Evolutionary conservation across 1,140 invertebrate genomes (phyloP).

Genomic region (Conopomorpha cramerella): DNA sequence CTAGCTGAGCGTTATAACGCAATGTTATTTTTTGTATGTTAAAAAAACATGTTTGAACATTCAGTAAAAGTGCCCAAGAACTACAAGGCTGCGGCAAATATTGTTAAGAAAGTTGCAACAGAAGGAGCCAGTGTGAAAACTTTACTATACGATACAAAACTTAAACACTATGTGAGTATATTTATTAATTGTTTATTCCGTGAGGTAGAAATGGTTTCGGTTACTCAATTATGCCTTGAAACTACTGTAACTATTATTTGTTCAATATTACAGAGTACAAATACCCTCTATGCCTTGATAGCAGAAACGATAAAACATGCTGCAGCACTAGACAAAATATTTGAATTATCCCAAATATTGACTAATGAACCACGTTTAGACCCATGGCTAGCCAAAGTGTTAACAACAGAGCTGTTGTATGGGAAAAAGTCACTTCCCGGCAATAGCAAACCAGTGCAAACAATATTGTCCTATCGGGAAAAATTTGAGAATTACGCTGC

Average conservation of each 20-base stretch:
- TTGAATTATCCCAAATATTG: constrained; percentile 66
- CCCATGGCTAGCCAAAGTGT: constrained; percentile 71
- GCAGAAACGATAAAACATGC: constrained; percentile 72
- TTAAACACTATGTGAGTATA: constrained; percentile 58
- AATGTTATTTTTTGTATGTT: constrained; percentile 2
- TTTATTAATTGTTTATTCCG: constrained; percentile 3
- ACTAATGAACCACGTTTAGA: constrained; percentile 71
- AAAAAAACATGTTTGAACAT: constrained; percentile 64
- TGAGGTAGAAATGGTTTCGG: too few relatives aligned
- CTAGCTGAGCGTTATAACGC: too few relatives aligned
- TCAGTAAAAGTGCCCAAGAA: constrained; percentile 76
- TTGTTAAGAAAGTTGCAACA: constrained; percentile 68
- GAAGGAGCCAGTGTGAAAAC: constrained; percentile 74
- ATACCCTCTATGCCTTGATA: constrained; percentile 73
- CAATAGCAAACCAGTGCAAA: constrained; percentile 71
- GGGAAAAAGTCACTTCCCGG: constrained; percentile 72
- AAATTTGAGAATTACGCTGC: constrained; percentile 34
- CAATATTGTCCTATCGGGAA: constrained; percentile 68
- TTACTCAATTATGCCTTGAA: constrained; percentile 3
- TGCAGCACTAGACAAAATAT: constrained; percentile 65
- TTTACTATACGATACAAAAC: constrained; percentile 70
- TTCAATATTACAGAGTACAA: constrained; percentile 68
- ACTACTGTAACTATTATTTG: constrained; percentile 8
- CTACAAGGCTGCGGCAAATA: constrained; percentile 73
- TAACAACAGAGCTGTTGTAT: constrained; percentile 83